These are phyloP conservation scores for Epicauta chinensis DNA, from an alignment of 1,140 invertebrate genomes.

Conservation along the genomic window DNA sequence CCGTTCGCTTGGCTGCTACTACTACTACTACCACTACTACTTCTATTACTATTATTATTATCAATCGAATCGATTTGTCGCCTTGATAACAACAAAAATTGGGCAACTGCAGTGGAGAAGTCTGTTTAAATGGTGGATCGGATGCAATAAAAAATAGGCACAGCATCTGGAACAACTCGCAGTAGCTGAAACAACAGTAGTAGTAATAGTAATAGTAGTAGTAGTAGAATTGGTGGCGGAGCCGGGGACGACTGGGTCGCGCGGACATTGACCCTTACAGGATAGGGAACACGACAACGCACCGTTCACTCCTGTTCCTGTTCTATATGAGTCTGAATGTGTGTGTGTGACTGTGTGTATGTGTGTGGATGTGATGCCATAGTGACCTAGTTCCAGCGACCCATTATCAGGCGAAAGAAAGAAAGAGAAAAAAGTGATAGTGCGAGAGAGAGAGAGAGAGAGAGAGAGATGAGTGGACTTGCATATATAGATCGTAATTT, in stretches of 20 bases:
- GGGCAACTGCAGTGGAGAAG: constrained; percentile 18
- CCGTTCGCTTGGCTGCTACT: neutral
- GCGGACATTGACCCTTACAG: constrained; percentile 27
- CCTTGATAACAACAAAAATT: neutral
- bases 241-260: constrained; percentile 5
- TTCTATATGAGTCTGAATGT: neutral
- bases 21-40: no score
- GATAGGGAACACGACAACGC: constrained; percentile 13
- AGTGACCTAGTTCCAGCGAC: constrained; percentile 26
- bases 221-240: neutral
- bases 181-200: neutral
- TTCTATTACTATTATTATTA: neutral
- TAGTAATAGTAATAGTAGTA: neutral
- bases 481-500: no score
- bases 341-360: neutral
- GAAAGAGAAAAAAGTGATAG: no score
- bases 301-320: neutral
- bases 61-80: neutral
- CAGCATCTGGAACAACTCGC: neutral
- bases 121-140: neutral
- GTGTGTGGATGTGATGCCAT: constrained; percentile 16
- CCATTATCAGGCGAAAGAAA: no score
- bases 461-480: no score
- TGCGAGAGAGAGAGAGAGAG: no score
- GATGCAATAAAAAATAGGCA: neutral